Evolutionary conservation across 2,113 vertebrate genomes (phyloP), one percentile per base, ranked within the genome.

Genomic region (Microcebus tavaratra): DNA sequence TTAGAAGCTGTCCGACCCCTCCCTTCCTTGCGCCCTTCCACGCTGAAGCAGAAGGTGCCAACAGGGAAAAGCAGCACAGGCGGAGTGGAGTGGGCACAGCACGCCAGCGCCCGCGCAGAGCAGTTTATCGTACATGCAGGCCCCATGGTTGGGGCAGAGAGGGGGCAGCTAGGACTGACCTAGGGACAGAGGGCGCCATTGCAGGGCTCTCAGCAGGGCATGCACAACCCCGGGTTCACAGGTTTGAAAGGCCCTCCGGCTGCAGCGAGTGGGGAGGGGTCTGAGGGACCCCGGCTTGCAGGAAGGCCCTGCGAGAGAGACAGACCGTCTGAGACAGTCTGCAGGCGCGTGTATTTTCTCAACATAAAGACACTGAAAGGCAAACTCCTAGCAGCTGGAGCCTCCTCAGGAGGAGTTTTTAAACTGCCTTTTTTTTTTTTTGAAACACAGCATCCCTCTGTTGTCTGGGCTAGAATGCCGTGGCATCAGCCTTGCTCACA

Each of bases 1-100:
- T 53, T 29, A 12, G 13, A 73, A 57, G 21, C 3, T 21, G 57
- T 0, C 57, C 1, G 31, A 29, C 8, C 5, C 61, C 14, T 14
- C 8, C 0, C 1, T 12, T 17, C 45, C 55, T 13, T 1, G 34
- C 11, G 23, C 23, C 8, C 0, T 17, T 4, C 21, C 1, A 5
- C 34, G 31, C 13, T 4, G 29, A 36, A 23, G 29, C n/a, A 31
- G 90, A 2, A 36, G 20, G 15, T 5, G n/a, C 29, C 14, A 4
- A 2, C 0, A 13, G n/a, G 36, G 45, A 65, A 36, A 34, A 21
- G 39, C 2, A 15, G 14, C 67, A 4, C 6, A 3, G 0, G 8
- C 59, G 3, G 36, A 4, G 36, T 2, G 14, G 81, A 25, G 10
- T 12, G 8, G 1, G 67, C 48, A 6, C 2, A 8, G 6, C 27